Evolutionary conservation across 2,113 vertebrate species (phyloP), one percentile per base, ranked within the genome.

Genomic region (Cisticola juncidis): DNA sequence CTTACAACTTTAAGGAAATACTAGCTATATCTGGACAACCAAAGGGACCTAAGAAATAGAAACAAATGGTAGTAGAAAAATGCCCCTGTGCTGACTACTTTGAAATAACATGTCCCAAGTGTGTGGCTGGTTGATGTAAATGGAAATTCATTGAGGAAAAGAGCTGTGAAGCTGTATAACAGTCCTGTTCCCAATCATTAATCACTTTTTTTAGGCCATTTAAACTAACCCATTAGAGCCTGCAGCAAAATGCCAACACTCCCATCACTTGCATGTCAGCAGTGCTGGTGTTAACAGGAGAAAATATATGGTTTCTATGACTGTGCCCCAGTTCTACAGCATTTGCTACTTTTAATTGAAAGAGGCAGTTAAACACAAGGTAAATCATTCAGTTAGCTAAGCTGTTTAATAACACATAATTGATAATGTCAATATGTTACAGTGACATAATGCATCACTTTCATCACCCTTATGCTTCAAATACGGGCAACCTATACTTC

Each of bases 311-410:
- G 95, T 96, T 98, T 96, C 93, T 90, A 66, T 96, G 91, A 85
- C 82, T 83, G 88, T 35, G 50, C 89, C 94, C 86, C 79, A 82
- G 84, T 95, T 94, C 95, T 92, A 92, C 77, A 93, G 87, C 92
- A 89, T 96, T 97, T 96, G 97, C 93, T 97, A 92, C 95, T 94
- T 97, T 95, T 97, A 97, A 98, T 95, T 97, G 97, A 97, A 98
- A 98, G 97, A 96, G 94, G 97, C 96, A 97, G 97, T 96, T 97
- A 97, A 97, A 97, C 90, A 96, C 96, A 87, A 97, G 88, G 95
- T 97, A 98, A 98, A 97, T 97, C 96, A 97, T 91, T 97, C 97
- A 45, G 95, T 95, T 82, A 97, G 96, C 91, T 86, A 95, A 94
- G 89, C 95, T 98, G 93, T 96, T 98, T 97, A 97, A 97, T 97